These are phyloP conservation scores for Thalassarche chlororhynchos DNA, from an alignment of 2,113 vertebrate genomes.

Conservation along the genomic window DNA sequence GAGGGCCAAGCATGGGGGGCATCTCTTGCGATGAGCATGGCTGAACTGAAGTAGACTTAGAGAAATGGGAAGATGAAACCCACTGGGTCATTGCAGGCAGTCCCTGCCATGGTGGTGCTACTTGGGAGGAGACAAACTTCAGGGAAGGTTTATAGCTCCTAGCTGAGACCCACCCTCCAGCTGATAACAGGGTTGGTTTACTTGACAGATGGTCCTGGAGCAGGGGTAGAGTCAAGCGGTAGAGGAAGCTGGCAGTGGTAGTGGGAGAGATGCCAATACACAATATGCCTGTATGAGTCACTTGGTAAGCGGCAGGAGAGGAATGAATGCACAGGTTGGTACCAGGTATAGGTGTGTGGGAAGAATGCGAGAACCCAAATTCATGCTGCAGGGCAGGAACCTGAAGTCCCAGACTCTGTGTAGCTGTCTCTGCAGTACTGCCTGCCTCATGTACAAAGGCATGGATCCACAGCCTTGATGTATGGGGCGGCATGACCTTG, in stretches of 20 bases:
- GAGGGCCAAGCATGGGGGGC: background rate
- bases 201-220: background rate
- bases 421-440: background rate
- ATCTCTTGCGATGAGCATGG: no score
- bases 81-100: background rate
- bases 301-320: background rate
- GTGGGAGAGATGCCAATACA: background rate
- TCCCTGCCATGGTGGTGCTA: background rate
- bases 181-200: background rate
- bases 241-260: background rate
- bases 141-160: background rate
- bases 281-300: background rate
- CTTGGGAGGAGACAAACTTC: background rate
- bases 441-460: background rate
- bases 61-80: background rate
- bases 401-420: background rate
- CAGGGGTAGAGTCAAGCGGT: background rate
- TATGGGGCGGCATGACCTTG: rapidly evolving
- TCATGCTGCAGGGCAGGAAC: background rate
- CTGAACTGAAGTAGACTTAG: background rate
- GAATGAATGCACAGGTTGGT: background rate
- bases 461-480: no score
- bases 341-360: background rate
- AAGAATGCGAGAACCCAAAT: background rate
- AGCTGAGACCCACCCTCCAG: no score